These are phyloP conservation scores for Apteryx owenii DNA, from an alignment of 2,113 vertebrate genomes.

Conservation along the genomic window DNA sequence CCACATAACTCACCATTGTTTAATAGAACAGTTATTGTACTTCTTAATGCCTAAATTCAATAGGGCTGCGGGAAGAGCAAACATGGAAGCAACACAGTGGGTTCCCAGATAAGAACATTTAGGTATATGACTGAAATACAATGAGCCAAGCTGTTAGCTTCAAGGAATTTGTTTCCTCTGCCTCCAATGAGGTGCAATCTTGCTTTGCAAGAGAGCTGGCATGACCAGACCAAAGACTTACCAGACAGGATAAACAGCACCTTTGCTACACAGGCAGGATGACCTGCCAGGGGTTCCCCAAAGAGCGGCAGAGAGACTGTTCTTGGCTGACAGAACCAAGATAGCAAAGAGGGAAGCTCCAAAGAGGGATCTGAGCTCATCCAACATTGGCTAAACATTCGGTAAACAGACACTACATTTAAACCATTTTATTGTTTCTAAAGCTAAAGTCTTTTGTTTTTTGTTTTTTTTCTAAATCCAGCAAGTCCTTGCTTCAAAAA, in stretches of 20 bases:
- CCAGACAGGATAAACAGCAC: background rate
- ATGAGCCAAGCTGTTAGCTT: background rate
- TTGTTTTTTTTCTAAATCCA: slow-evolving; percentile 24
- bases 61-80: background rate
- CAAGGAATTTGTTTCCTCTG: background rate
- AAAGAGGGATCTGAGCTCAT: background rate
- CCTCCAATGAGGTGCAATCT: background rate
- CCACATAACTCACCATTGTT: background rate
- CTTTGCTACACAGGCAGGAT: background rate
- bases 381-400: background rate
- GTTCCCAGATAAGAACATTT: background rate
- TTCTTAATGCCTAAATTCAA: background rate
- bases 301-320: too few relatives aligned
- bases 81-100: background rate
- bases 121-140: background rate
- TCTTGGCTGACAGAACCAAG: background rate
- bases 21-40: background rate
- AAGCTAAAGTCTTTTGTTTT: background rate
- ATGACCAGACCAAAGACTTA: background rate
- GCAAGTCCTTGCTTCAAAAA: background rate
- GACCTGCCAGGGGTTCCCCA: background rate
- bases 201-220: background rate
- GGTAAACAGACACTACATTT: background rate
- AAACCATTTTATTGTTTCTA: background rate
- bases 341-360: background rate